Evolutionary conservation across 1,140 invertebrate genomes (phyloP), one percentile per base, ranked within the genome.

Genomic region (Cardiocondyla obscurior): DNA sequence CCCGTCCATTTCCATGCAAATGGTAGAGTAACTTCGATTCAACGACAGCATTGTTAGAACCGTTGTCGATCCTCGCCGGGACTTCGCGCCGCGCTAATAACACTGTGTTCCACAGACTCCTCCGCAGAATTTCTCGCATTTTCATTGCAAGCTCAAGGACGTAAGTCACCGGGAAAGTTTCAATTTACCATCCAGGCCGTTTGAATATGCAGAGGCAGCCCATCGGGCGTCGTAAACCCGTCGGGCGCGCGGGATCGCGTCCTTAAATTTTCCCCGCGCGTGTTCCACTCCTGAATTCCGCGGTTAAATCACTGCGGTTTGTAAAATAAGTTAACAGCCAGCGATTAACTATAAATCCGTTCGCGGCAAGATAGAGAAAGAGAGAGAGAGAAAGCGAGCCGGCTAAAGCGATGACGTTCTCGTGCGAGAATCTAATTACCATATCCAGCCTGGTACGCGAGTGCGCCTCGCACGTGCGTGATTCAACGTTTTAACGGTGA

Each of bases 371-470:
- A 36, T 19, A 65, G 53, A 55, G 30, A 55, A 62, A 57, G 76
- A 84, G 58, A 51, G 46, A 81, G 83, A 76, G 62, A 53, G 39
- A 22, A 16, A 6, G 64, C 30, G 22, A 85, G 65, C 67, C 70
- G 72, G 83, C 83, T 82, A 82, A 67, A 82, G 67, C 86, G 88
- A 90, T 86, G 89, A 90, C 83, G 85, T 84, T 73, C 65, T 74
- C 64, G 84, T 82, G 65, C 83, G 79, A 77, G 87, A 90, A 90
- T 90, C 83, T 87, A 90, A 90, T 90, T 90, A 89, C 85, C 85
- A 90, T 90, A 90, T 90, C 55, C 64, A 79, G 72, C 51, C 65
- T 69, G 72, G 36, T 44, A n/a, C 65, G 30, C 58, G 55, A 77
- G 65, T 46, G 30, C 46, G 4, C 33, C 14, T 42, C 46, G 58